Conservation (phyloP, 92 coral and sea anemone genomes). For the Pocillopora meandrina region DNA sequence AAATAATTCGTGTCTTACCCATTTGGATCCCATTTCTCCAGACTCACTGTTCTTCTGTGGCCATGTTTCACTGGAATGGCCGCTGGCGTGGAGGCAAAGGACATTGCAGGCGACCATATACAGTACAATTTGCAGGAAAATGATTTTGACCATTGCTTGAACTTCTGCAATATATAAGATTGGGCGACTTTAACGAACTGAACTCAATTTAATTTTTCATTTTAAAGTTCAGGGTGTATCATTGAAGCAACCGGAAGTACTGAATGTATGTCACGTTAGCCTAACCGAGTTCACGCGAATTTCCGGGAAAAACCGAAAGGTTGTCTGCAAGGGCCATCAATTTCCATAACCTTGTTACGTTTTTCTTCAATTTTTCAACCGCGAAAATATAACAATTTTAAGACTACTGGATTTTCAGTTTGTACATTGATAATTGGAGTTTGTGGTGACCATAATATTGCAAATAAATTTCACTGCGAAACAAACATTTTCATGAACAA, state of each 20-base stretch:
- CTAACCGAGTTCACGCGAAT: constrained; percentile 1
- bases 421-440: too few species aligned
- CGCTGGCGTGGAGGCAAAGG: constrained; percentile 12
- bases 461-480: too few species aligned
- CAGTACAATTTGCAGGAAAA: neutral
- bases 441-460: too few species aligned
- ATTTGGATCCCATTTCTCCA: neutral
- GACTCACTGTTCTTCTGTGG: neutral
- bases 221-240: neutral
- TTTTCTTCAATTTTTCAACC: too few species aligned
- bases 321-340: neutral
- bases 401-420: too few species aligned
- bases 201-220: neutral
- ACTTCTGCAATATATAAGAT: neutral
- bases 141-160: neutral
- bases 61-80: neutral
- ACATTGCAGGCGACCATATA: constrained; percentile 4
- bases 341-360: neutral
- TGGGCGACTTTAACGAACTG: neutral
- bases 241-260: neutral
- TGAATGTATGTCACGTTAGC: neutral
- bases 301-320: neutral
- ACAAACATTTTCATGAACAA: too few species aligned
- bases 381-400: too few species aligned
- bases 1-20: neutral